Percentiles rank a stretch among this genome's conserved stretches.
Conservation (phyloP, 2,888 invertebrate species). For the Craniophora ligustri region DNA sequence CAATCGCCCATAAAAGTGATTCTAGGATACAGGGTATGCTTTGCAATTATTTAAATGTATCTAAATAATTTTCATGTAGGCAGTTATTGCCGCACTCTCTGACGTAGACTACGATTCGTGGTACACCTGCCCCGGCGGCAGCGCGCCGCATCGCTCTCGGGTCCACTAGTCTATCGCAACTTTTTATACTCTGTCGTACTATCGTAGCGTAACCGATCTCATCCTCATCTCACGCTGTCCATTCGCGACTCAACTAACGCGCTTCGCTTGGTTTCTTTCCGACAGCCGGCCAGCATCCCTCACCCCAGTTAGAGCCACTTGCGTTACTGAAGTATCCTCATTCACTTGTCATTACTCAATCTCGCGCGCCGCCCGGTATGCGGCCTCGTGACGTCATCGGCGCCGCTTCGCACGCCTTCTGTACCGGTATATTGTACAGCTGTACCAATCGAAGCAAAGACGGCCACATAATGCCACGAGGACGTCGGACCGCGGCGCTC, state of each 20-base stretch:
- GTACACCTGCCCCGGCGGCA: conserved; percentile 66
- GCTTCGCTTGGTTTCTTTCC: conserved; percentile 70
- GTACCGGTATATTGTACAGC: not conserved
- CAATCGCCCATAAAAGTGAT: conserved; percentile 91
- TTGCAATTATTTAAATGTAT: conserved; percentile 95
- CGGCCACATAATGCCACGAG: conserved; percentile 24
- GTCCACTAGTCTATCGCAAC: conserved; percentile 85
- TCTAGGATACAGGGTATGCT: conserved; percentile 98
- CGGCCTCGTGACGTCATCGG: conserved; percentile 13
- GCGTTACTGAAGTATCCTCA: conserved; percentile 75
- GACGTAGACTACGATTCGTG: conserved; percentile 67
- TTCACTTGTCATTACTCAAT: conserved; percentile 71
- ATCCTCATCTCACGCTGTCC: conserved; percentile 68
- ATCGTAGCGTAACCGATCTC: conserved; percentile 76
- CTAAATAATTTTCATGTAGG: conserved; percentile 88
- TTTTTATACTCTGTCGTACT: conserved; percentile 84
- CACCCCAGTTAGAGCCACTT: conserved; percentile 63
- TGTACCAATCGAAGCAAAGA: not conserved
- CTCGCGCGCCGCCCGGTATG: conserved; percentile 49
- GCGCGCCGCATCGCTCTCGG: conserved; percentile 75
- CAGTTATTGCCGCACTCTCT: conserved; percentile 77
- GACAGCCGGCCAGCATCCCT: conserved; percentile 53
- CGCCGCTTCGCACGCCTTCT: not conserved
- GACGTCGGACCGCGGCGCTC: conserved; percentile 43
- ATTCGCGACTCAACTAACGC: conserved; percentile 66